These are phyloP conservation scores for Leucopsar rothschildi DNA, from an alignment of 2,113 vertebrate genomes.

Conservation along the genomic window DNA sequence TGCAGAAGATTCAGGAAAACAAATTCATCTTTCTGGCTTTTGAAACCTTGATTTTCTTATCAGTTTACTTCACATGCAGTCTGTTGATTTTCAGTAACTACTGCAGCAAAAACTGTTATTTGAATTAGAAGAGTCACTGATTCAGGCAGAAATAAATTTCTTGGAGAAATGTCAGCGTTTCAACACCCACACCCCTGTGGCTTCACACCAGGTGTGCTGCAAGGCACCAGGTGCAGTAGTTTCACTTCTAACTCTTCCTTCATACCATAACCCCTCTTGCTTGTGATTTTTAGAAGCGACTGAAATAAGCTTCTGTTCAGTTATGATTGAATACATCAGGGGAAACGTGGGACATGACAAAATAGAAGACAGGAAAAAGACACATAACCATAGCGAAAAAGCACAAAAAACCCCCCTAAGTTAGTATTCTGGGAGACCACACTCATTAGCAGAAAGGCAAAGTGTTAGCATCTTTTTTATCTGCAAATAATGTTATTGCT, in stretches of 20 bases:
- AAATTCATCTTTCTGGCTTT: not conserved
- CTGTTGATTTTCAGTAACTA: not conserved
- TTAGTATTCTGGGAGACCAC: not conserved
- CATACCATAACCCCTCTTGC: not conserved
- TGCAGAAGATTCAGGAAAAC: not conserved
- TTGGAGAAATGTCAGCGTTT: not conserved
- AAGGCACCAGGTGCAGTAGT: not conserved
- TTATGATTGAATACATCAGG: not conserved
- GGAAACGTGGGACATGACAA: not conserved
- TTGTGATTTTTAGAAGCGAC: not conserved
- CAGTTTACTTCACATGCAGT: not conserved
- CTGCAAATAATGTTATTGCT: not conserved
- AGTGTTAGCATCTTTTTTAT: not conserved
- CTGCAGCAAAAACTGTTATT: not conserved
- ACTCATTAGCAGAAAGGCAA: not conserved
- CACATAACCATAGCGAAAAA: not conserved
- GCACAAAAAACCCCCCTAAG: not conserved
- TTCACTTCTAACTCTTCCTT: not conserved
- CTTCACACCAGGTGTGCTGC: rapidly evolving
- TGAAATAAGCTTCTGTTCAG: not conserved
- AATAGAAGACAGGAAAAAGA: not conserved
- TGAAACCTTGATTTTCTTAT: slow-evolving; percentile 11
- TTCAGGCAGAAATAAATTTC: not conserved
- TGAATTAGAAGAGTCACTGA: not conserved
- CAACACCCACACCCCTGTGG: rapidly evolving